phyloP scores from a whole-genome alignment of 2,888 invertebrate genomes.

The Cenopis cana region DNA sequence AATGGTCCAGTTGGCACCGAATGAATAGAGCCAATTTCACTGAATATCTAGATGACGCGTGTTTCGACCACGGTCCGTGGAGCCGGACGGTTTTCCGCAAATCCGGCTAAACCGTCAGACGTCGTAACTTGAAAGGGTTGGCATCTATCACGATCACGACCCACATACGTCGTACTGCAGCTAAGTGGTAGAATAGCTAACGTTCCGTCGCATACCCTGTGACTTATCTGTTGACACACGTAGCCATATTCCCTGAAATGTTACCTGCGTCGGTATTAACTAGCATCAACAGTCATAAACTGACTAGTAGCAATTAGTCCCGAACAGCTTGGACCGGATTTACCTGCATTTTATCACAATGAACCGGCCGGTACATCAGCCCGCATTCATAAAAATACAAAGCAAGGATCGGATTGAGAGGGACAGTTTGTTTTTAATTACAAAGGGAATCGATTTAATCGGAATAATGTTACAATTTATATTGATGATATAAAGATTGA shows the following conservation, averaged over 20 bases:
- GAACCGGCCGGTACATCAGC: background rate
- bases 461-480: background rate
- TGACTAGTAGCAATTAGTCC: background rate
- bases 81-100: constrained; percentile 52
- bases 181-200: constrained; percentile 40
- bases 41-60: constrained; percentile 53
- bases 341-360: constrained; percentile 4
- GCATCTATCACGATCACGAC: background rate
- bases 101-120: constrained; percentile 47
- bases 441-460: constrained; percentile 12
- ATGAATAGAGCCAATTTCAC: constrained; percentile 58
- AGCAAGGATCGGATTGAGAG: background rate
- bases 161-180: background rate
- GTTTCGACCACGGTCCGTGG: constrained; percentile 45
- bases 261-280: constrained; percentile 13
- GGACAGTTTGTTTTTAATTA: background rate
- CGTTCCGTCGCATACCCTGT: constrained; percentile 32
- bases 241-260: constrained; percentile 12
- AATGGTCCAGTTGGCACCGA: constrained; percentile 48
- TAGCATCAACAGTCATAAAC: constrained; percentile 20
- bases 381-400: constrained; percentile 15
- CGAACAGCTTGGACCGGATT: constrained; percentile 1
- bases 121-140: background rate
- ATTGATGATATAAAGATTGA: background rate
- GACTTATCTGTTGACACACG: constrained; percentile 42